phyloP scores from a whole-genome alignment of 2,888 invertebrate species.

The Adineta ricciae region DNA sequence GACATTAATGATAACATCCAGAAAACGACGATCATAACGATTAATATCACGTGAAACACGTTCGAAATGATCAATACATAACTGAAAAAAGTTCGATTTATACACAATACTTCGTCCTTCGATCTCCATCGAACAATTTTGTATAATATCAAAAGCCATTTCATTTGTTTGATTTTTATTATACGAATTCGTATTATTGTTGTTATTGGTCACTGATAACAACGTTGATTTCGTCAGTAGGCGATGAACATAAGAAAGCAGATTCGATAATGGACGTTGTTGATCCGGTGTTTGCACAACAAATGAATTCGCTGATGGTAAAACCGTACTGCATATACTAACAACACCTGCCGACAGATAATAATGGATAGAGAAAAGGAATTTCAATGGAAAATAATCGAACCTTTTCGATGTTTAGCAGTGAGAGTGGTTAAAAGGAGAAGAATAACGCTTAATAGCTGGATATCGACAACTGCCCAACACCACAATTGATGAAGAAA shows the following conservation, averaged over 20 bases:
- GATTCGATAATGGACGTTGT: conserved; percentile 1
- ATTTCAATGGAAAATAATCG: background rate
- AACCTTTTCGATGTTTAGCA: conserved; percentile 14
- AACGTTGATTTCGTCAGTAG: background rate
- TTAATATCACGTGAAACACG: background rate
- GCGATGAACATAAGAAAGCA: background rate
- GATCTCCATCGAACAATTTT: background rate
- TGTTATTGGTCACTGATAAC: background rate
- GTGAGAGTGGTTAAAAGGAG: background rate
- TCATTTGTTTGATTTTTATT: background rate
- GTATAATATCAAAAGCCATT: background rate
- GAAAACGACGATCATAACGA: background rate
- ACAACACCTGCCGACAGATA: background rate
- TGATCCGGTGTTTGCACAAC: background rate
- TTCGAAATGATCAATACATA: conserved; percentile 9
- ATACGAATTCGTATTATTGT: background rate
- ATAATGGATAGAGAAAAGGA: too few relatives aligned
- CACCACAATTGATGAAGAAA: conserved; percentile 17
- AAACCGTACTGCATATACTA: background rate
- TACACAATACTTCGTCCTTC: conserved; percentile 19
- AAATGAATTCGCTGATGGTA: background rate
- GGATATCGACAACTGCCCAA: background rate
- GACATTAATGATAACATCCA: conserved; percentile 2
- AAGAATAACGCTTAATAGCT: background rate
- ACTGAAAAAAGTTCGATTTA: conserved; percentile 10